A percentile compares a stretch with the other conserved stretches of the same genome.
Conservation (phyloP, 2,797 vertebrate species). For the Eurystomus glaucurus region DNA sequence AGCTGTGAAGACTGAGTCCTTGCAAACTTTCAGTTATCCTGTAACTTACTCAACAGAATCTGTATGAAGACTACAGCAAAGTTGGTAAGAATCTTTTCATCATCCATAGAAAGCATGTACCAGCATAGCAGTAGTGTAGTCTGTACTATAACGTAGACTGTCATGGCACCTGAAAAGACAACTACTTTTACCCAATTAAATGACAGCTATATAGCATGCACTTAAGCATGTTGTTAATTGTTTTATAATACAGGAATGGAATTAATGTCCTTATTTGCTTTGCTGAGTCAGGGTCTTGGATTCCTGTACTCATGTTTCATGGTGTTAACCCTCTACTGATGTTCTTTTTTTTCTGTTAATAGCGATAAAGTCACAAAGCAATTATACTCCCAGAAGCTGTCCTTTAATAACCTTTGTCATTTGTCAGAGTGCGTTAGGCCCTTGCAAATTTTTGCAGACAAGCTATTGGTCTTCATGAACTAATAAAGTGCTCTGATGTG, state of each 20-base stretch:
- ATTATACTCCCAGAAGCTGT: conserved; percentile 57
- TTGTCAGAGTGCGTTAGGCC: conserved; percentile 48
- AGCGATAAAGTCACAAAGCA: conserved; percentile 59
- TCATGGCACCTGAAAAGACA: background rate
- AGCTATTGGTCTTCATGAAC: conserved; percentile 46
- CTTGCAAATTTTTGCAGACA: conserved; percentile 53
- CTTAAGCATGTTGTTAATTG: background rate
- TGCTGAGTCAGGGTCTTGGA: conserved; percentile 56
- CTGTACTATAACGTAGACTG: background rate
- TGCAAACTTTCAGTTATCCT: background rate
- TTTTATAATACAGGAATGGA: background rate
- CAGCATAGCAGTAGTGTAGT: background rate
- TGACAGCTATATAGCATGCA: background rate
- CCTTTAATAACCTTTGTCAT: conserved; percentile 65
- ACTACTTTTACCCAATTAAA: background rate
- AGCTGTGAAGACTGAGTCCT: background rate
- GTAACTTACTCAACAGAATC: background rate
- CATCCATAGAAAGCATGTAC: background rate
- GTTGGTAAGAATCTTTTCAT: background rate
- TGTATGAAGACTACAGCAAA: background rate
- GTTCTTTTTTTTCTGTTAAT: conserved; percentile 32
- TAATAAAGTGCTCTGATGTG: conserved; percentile 36
- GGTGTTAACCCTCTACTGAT: background rate
- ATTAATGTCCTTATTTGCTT: background rate
- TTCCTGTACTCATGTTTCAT: conserved; percentile 2